A percentile compares a stretch with the other conserved stretches of the same genome.
Conservation (phyloP, 2,797 vertebrate species). For the Nyctalus aviator region DNA sequence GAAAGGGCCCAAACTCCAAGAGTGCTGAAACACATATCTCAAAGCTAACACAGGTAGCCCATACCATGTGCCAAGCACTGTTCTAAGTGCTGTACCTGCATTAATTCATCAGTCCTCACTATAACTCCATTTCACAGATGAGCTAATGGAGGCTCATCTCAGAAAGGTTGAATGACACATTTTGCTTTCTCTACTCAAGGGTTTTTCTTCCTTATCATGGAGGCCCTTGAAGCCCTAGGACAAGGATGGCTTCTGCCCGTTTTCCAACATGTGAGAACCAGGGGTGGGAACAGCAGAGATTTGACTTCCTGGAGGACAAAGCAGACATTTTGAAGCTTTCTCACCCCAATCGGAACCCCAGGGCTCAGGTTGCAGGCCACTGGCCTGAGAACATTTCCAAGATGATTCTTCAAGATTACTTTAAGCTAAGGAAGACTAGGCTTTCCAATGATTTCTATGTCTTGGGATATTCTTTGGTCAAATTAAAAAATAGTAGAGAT, state of each 20-base stretch:
- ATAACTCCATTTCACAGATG: not conserved
- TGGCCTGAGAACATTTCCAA: not conserved
- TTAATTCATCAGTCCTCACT: not conserved
- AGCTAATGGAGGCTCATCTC: not conserved
- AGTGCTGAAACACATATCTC: not conserved
- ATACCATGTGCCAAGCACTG: not conserved
- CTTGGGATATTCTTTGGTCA: not conserved
- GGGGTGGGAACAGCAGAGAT: not conserved
- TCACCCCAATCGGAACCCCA: not conserved
- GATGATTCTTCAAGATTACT: constrained; percentile 4
- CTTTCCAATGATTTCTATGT: constrained; percentile 5
- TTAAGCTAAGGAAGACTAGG: constrained; percentile 10
- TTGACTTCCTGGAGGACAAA: not conserved
- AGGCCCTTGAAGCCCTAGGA: not conserved
- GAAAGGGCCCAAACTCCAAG: not conserved
- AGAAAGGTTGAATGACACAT: not conserved
- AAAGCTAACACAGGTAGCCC: not conserved
- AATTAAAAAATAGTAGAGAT: constrained; percentile 50
- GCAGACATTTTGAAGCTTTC: not conserved
- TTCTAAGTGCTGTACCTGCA: not conserved
- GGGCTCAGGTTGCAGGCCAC: not conserved
- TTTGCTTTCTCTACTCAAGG: not conserved
- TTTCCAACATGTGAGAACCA: not conserved
- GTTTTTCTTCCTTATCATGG: not conserved
- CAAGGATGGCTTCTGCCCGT: not conserved